These are phyloP conservation scores for Tauraco erythrolophus DNA, from an alignment of 2,113 vertebrate genomes.

Conservation along the genomic window DNA sequence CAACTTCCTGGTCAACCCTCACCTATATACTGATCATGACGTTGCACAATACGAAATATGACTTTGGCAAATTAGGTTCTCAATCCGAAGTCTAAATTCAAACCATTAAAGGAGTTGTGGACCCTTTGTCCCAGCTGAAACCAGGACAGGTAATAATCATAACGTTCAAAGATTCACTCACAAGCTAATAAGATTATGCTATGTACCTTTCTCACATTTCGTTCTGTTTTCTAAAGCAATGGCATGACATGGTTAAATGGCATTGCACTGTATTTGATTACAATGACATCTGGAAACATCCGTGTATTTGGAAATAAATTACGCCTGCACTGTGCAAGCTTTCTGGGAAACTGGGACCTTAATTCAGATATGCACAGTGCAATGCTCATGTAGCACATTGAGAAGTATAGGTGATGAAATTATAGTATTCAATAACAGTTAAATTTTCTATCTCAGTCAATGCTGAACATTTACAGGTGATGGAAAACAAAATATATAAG, in stretches of 20 bases:
- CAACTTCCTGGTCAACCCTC: no score
- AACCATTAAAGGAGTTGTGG: no score
- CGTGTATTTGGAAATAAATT: slow-evolving; percentile 26
- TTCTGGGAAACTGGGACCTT: slow-evolving; percentile 40
- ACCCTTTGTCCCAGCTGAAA: no score
- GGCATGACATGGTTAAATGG: slow-evolving; percentile 44
- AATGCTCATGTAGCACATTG: background rate
- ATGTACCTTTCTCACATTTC: slow-evolving; percentile 6
- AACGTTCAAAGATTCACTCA: slow-evolving; percentile 30
- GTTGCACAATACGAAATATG: no score
- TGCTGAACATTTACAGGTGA: slow-evolving; percentile 12
- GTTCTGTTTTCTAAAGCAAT: slow-evolving; percentile 24
- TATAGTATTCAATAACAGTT: slow-evolving; percentile 3
- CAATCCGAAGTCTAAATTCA: no score
- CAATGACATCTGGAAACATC: slow-evolving; percentile 24
- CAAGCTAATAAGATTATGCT: slow-evolving; percentile 39
- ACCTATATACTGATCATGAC: no score
- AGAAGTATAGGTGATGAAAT: slow-evolving; percentile 56
- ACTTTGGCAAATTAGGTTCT: no score
- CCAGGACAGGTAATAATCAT: background rate
- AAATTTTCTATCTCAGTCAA: slow-evolving; percentile 15
- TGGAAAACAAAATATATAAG: background rate
- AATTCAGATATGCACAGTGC: slow-evolving; percentile 9
- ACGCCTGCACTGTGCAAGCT: background rate
- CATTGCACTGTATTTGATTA: slow-evolving; percentile 12